Evolutionary conservation across 2,113 vertebrate species (phyloP), one percentile per base, ranked within the genome.

Genomic region (Bucco capensis): DNA sequence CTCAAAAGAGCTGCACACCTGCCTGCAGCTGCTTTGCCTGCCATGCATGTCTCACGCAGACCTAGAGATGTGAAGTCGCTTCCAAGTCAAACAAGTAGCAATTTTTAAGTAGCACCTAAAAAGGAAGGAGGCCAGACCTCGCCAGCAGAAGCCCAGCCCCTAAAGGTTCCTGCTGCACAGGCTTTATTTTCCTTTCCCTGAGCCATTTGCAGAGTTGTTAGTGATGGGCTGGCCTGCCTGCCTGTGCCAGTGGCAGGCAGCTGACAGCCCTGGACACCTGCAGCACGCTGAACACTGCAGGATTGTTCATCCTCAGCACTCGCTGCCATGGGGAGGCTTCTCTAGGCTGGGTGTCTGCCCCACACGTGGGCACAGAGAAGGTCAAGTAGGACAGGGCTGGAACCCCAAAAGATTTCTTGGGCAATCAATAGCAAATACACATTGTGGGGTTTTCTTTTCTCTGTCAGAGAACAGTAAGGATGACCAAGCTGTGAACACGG

Each of bases 111-210:
- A 98, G 98, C 96, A 97, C 97, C 97, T 97, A 93, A 75, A 80
- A 95, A 97, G 96, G 94, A 97, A 96, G 50, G 6, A 23, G 83
- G 92, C 96, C 65, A 64, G 75, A 61, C 76, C 84, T 82, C 95
- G 95, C 95, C 97, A 97, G 90, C 96, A 97, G 96, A 97, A 96
- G 78, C 95, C 97, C 94, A 92, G 92, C 97, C 96, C 97, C 96
- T 94, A 76, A 95, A 94, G 96, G 96, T 97, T 93, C 97, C 97
- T 15, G 35, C 95, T 81, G 91, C 88, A 83, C 95, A 88, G 95
- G 95, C 96, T 98, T 93, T 98, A 96, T 99, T 99, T 98, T 98
- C 96, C 96, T 98, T 98, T 97, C 97, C 97, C 97, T 97, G 97
- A 98, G 98, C 98, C 93, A 87, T 98, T 98, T 97, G 96, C 97